Percentiles rank a stretch among this genome's conserved stretches.
phyloP scores from a whole-genome alignment of 2,797 vertebrate genomes.

The Hyperoplus lanceolatus region DNA sequence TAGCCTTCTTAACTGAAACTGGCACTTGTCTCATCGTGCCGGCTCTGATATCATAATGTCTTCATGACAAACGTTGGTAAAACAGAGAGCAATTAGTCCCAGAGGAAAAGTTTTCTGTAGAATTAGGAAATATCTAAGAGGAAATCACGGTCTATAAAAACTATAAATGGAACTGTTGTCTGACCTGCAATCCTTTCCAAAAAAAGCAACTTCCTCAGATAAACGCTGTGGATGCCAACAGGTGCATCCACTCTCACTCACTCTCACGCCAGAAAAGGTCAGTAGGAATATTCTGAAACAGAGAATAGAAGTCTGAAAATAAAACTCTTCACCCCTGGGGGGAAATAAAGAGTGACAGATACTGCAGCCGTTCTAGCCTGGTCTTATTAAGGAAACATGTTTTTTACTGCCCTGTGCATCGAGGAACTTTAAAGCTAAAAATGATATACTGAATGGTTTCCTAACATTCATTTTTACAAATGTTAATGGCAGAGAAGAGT shows the following conservation, averaged over 20 bases:
- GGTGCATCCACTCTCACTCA: conserved; percentile 65
- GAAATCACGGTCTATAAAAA: conserved; percentile 32
- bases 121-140: conserved; percentile 51
- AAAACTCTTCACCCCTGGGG: conserved; percentile 19
- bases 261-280: conserved; percentile 40
- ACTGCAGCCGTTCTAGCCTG: neutral
- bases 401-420: neutral
- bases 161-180: conserved; percentile 18
- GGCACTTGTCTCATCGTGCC: neutral
- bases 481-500: neutral
- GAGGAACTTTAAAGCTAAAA: neutral
- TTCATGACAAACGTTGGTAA: conserved; percentile 28
- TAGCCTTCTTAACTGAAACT: neutral
- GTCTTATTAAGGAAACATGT: conserved; percentile 5
- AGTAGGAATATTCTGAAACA: conserved; percentile 38
- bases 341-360: conserved; percentile 14
- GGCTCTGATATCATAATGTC: conserved; percentile 22
- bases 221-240: conserved; percentile 44
- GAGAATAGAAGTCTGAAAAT: conserved; percentile 56
- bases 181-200: conserved; percentile 25
- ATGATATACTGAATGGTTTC: neutral
- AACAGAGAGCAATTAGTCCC: conserved; percentile 28
- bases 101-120: conserved; percentile 31
- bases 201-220: conserved; percentile 42
- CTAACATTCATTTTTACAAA: neutral